Evolutionary conservation across 2,888 invertebrate species (phyloP).

Genomic region (Lissonota sp.): DNA sequence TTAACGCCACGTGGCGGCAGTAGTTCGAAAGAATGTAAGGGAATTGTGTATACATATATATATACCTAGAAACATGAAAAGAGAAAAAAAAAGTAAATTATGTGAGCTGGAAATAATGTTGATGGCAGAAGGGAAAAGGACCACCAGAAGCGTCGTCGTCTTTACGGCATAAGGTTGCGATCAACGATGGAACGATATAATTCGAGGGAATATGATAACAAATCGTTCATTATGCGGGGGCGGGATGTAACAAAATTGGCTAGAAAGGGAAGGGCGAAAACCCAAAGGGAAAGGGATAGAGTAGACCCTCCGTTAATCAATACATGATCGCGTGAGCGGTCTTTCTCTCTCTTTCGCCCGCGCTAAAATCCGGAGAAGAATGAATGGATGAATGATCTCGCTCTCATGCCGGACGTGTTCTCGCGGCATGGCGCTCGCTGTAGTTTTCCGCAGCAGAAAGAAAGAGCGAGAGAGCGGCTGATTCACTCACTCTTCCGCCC

Average conservation of each 20-base stretch:
- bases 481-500: conserved; percentile 38
- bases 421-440: conserved; percentile 21
- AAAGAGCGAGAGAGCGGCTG: conserved; percentile 22
- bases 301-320: conserved; percentile 59
- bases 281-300: neutral
- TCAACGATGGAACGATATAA: conserved; percentile 3
- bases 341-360: conserved; percentile 31
- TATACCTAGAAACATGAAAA: neutral
- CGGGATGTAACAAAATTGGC: neutral
- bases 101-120: no score
- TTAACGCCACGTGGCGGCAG: conserved; percentile 49
- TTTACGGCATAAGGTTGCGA: neutral
- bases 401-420: conserved; percentile 45
- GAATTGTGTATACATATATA: conserved; percentile 1
- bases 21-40: conserved; percentile 15
- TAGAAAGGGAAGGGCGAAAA: neutral
- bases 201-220: neutral
- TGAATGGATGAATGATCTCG: conserved; percentile 61
- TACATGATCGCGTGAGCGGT: conserved; percentile 58
- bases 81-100: neutral
- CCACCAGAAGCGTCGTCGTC: no score
- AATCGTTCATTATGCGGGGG: conserved; percentile 21
- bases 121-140: no score
- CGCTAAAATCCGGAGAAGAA: conserved; percentile 35
- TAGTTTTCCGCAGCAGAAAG: conserved; percentile 15